Percentiles rank a stretch among this genome's conserved stretches.
Evolutionary conservation across 2,113 vertebrate genomes (phyloP).

Genomic region (Peromyscus leucopus): DNA sequence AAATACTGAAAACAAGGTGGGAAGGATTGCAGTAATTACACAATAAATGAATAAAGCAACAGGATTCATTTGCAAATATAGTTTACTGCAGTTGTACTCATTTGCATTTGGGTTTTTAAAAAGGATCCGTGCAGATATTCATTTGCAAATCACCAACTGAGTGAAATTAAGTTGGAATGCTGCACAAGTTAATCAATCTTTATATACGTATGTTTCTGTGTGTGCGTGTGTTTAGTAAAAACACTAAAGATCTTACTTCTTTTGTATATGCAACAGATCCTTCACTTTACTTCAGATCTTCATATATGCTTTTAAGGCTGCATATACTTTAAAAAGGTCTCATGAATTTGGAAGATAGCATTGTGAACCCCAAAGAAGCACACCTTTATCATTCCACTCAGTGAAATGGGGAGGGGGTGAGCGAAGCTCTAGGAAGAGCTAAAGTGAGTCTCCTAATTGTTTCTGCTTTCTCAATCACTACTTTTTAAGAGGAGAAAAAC

Average conservation of each 20-base stretch:
- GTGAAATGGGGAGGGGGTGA: conserved; percentile 54
- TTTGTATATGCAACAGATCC: conserved; percentile 66
- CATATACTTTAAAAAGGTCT: conserved; percentile 65
- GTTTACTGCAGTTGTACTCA: conserved; percentile 88
- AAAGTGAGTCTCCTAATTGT: conserved; percentile 81
- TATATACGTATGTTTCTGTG: not conserved
- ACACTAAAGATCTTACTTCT: conserved; percentile 66
- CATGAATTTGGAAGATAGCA: conserved; percentile 76
- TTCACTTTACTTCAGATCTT: not conserved
- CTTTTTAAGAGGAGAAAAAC: conserved; percentile 78
- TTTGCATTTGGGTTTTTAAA: conserved; percentile 87
- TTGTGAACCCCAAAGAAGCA: conserved; percentile 62
- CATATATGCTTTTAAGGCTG: conserved; percentile 45
- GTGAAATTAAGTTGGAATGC: conserved; percentile 86
- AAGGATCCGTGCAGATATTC: conserved; percentile 81
- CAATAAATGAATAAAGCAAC: conserved; percentile 92
- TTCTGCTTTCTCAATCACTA: conserved; percentile 80
- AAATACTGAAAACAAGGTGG: conserved; percentile 93
- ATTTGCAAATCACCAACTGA: conserved; percentile 86
- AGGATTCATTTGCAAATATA: conserved; percentile 92
- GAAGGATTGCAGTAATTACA: conserved; percentile 93
- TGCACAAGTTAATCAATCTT: conserved; percentile 82
- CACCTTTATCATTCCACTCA: conserved; percentile 74
- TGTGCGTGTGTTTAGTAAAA: conserved; percentile 54
- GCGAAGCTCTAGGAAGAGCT: conserved; percentile 70